Conservation (phyloP, 2,888 invertebrate genomes). For the Itoplectis maculator region DNA sequence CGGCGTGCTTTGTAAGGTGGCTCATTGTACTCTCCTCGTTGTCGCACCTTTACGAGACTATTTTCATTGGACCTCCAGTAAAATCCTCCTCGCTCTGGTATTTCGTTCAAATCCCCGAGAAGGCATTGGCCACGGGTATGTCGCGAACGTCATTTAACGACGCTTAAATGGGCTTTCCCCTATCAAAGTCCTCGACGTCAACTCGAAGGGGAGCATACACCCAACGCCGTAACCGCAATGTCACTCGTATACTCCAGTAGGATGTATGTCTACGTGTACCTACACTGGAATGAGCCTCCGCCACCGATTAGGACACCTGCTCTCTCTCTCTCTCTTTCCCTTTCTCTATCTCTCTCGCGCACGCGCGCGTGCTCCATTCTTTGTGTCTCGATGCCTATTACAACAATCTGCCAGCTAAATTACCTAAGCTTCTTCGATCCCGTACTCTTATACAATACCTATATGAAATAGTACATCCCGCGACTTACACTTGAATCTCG, state of each 20-base stretch:
- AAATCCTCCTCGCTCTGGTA: background rate
- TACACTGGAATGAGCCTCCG: slow-evolving; percentile 37
- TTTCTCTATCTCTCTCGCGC: background rate
- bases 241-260: slow-evolving; percentile 37
- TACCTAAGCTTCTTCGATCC: background rate
- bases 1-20: slow-evolving; percentile 6
- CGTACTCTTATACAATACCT: slow-evolving; percentile 3
- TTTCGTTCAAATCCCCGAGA: background rate
- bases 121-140: background rate
- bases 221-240: slow-evolving; percentile 36
- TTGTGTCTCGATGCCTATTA: slow-evolving; percentile 31
- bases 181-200: background rate
- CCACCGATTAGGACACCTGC: slow-evolving; percentile 33
- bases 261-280: slow-evolving; percentile 27
- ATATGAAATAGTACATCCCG: background rate
- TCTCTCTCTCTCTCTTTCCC: background rate
- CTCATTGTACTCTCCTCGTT: slow-evolving; percentile 10
- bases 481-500: background rate
- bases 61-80: slow-evolving; percentile 18
- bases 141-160: slow-evolving; percentile 18
- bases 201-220: slow-evolving; percentile 22
- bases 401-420: background rate
- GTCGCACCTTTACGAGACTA: slow-evolving; percentile 18
- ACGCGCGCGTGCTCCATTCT: no score
- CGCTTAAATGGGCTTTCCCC: background rate